Evolutionary conservation across 2,113 vertebrate genomes (phyloP).

Genomic region (Zosterops japonicus): DNA sequence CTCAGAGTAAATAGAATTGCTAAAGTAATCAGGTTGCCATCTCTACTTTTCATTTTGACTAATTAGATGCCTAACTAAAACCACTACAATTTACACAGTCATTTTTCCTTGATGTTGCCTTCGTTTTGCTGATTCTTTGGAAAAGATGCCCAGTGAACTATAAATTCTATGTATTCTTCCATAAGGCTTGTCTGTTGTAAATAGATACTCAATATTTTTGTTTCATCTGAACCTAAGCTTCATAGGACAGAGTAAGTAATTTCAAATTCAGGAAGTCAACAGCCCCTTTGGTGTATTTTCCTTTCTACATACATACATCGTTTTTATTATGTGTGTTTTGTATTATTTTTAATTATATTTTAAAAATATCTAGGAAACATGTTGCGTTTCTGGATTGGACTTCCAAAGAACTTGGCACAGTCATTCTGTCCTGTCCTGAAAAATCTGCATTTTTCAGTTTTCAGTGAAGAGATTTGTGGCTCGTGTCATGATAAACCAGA

Average conservation of each 20-base stretch:
- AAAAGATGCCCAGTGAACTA: background rate
- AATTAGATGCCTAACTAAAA: slow-evolving; percentile 49
- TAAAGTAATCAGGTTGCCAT: background rate
- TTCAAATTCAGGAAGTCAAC: background rate
- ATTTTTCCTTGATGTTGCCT: background rate
- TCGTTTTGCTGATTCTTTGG: background rate
- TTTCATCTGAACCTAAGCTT: background rate
- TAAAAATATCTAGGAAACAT: background rate
- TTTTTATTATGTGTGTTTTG: background rate
- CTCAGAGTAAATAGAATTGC: slow-evolving; percentile 41
- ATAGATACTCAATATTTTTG: background rate
- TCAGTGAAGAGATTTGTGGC: background rate
- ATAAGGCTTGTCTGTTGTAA: background rate
- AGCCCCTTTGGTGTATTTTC: background rate
- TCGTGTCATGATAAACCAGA: background rate
- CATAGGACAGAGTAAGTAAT: background rate
- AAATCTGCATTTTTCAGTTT: background rate
- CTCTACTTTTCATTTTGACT: slow-evolving; percentile 42
- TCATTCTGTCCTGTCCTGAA: background rate
- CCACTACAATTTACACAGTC: background rate
- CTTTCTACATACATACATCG: background rate
- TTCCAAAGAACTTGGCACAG: background rate
- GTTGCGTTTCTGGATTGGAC: background rate
- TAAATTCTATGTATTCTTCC: background rate
- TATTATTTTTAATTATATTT: background rate